Conservation (phyloP, 2,888 invertebrate species). For the Drosophila paramelanica region DNA sequence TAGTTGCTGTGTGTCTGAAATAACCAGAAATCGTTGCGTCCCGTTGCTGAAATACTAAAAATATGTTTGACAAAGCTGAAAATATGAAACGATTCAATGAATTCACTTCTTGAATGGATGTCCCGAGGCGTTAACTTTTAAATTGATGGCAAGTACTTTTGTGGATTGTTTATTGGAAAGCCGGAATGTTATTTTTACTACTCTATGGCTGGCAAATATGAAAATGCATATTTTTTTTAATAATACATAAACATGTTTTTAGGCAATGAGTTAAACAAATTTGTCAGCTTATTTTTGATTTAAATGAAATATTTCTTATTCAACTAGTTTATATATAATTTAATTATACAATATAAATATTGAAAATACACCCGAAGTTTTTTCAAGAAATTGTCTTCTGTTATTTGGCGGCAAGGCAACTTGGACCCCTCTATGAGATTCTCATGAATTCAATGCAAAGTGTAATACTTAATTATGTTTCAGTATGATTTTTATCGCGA, state of each 20-base stretch:
- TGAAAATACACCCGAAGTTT: too few species aligned
- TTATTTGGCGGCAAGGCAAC: too few species aligned
- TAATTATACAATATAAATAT: too few species aligned
- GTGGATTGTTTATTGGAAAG: background rate
- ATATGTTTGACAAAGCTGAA: slow-evolving; percentile 30
- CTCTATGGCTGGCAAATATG: background rate
- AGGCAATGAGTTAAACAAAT: too few species aligned
- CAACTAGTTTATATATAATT: background rate
- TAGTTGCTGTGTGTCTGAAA: slow-evolving; percentile 21
- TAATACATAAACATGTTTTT: background rate
- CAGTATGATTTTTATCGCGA: too few species aligned
- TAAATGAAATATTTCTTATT: background rate
- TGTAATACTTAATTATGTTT: too few species aligned
- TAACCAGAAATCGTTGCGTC: slow-evolving; percentile 1
- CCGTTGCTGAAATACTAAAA: slow-evolving; percentile 23
- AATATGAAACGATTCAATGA: slow-evolving; percentile 20
- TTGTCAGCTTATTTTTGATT: too few species aligned
- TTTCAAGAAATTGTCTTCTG: too few species aligned
- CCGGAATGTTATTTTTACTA: too few species aligned
- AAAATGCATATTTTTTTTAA: background rate
- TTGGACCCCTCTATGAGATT: too few species aligned
- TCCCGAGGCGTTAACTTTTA: background rate
- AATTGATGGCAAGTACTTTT: background rate
- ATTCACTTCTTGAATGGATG: slow-evolving; percentile 21
- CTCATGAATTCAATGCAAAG: too few species aligned